Conservation (phyloP, 2,113 vertebrate species). For the Emydocephalus ijimae region DNA sequence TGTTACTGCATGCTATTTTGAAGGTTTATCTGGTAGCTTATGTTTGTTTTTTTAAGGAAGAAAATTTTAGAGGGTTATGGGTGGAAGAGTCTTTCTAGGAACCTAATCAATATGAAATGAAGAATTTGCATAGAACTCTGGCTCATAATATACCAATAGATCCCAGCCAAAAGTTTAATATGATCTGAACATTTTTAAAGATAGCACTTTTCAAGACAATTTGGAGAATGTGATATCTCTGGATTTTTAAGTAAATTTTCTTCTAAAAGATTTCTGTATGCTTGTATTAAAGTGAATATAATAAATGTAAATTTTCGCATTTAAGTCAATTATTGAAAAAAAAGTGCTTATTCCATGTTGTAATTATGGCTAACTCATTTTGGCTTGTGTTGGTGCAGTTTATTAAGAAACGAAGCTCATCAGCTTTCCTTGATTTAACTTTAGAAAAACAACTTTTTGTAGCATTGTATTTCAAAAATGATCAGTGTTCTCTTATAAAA, state of each 20-base stretch:
- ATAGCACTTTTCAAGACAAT: not conserved
- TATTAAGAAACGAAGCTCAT: conserved; percentile 69
- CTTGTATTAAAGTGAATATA: conserved; percentile 8
- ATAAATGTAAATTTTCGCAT: conserved; percentile 53
- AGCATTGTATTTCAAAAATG: conserved; percentile 28
- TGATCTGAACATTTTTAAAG: not conserved
- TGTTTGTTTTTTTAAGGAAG: not conserved
- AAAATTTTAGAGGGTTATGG: not conserved
- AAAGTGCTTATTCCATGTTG: conserved; percentile 54
- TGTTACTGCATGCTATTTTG: not conserved
- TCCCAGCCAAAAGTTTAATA: not conserved
- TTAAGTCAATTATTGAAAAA: conserved; percentile 69
- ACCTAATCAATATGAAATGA: not conserved
- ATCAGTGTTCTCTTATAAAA: not conserved
- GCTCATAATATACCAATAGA: not conserved
- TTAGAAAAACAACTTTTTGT: conserved; percentile 24
- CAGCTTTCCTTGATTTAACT: conserved; percentile 37
- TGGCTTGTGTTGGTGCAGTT: conserved; percentile 67
- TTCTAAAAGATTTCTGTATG: conserved; percentile 15
- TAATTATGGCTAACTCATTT: conserved; percentile 67
- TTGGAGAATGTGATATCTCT: conserved; percentile 24
- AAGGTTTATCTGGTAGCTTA: not conserved
- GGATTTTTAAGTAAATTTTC: conserved; percentile 9
- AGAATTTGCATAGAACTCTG: not conserved
- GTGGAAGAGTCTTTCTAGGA: not conserved